phyloP scores from a whole-genome alignment of 2,888 invertebrate genomes.

The Drosophila atripex region DNA sequence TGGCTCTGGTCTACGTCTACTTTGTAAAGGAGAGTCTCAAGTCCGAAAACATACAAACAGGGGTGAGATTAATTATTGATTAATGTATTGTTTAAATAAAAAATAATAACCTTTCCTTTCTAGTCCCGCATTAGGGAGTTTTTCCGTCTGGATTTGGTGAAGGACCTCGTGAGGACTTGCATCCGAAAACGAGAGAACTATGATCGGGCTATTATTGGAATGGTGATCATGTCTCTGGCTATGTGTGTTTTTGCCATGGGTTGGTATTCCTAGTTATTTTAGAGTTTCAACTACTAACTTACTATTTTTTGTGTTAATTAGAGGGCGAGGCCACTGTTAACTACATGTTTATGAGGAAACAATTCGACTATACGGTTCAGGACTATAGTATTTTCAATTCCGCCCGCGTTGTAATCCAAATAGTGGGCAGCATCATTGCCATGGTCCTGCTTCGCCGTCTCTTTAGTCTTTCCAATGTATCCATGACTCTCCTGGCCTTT shows the following conservation, averaged over 20 bases:
- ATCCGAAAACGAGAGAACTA: slow-evolving; percentile 79
- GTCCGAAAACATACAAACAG: slow-evolving; percentile 66
- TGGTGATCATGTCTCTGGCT: slow-evolving; percentile 80
- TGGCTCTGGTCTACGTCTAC: slow-evolving; percentile 77
- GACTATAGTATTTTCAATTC: slow-evolving; percentile 83
- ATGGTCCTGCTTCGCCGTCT: slow-evolving; percentile 85
- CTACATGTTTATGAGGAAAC: slow-evolving; percentile 84
- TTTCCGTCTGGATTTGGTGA: slow-evolving; percentile 80
- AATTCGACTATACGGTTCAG: slow-evolving; percentile 82
- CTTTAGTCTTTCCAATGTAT: slow-evolving; percentile 78
- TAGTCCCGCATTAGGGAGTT: slow-evolving; percentile 78
- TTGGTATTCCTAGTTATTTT: neutral
- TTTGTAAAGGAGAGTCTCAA: slow-evolving; percentile 81
- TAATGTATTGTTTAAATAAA: neutral
- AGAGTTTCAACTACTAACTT: neutral
- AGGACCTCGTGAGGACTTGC: slow-evolving; percentile 81
- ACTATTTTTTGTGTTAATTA: neutral
- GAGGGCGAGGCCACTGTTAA: slow-evolving; percentile 84
- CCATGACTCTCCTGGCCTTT: slow-evolving; percentile 78
- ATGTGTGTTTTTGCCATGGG: slow-evolving; percentile 81
- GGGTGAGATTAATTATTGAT: slow-evolving; percentile 27
- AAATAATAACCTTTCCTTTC: neutral
- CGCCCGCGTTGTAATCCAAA: slow-evolving; percentile 85
- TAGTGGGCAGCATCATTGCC: slow-evolving; percentile 86
- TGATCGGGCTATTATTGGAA: slow-evolving; percentile 82